Evolutionary conservation across 2,888 invertebrate genomes (phyloP).

Genomic region (Amphipoea lucens): DNA sequence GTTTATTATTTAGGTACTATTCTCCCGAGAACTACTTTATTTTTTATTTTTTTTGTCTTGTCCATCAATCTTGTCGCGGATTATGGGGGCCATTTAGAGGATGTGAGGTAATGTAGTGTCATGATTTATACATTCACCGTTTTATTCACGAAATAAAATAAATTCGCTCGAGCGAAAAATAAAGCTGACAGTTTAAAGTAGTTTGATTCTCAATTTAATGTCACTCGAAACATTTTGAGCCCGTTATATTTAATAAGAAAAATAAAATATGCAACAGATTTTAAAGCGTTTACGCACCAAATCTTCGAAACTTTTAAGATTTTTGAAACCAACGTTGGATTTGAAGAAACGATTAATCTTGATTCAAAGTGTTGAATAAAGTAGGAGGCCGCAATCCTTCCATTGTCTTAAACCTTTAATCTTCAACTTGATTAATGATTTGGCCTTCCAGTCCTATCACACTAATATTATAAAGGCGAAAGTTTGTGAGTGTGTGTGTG

Average conservation of each 20-base stretch:
- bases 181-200: constrained; percentile 21
- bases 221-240: constrained; percentile 27
- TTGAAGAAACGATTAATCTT: constrained; percentile 35
- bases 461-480: no score
- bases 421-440: constrained; percentile 31
- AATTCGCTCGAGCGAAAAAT: constrained; percentile 33
- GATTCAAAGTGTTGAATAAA: constrained; percentile 13
- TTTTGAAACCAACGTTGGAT: constrained; percentile 22
- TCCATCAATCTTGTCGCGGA: constrained; percentile 55
- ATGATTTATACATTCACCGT: constrained; percentile 42
- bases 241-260: constrained; percentile 22
- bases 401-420: constrained; percentile 23
- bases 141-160: constrained; percentile 46
- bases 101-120: constrained; percentile 37
- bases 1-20: constrained; percentile 22
- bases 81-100: constrained; percentile 46
- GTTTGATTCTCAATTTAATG: constrained; percentile 35
- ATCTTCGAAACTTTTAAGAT: constrained; percentile 17
- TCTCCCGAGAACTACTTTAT: constrained; percentile 15
- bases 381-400: constrained; percentile 9
- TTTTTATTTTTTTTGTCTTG: constrained; percentile 29
- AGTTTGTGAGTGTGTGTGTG: no score
- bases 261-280: constrained; percentile 12
- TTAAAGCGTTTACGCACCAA: constrained; percentile 4
- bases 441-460: no score